Conservation (phyloP, 1,140 invertebrate species). For the Conopomorpha cramerella region DNA sequence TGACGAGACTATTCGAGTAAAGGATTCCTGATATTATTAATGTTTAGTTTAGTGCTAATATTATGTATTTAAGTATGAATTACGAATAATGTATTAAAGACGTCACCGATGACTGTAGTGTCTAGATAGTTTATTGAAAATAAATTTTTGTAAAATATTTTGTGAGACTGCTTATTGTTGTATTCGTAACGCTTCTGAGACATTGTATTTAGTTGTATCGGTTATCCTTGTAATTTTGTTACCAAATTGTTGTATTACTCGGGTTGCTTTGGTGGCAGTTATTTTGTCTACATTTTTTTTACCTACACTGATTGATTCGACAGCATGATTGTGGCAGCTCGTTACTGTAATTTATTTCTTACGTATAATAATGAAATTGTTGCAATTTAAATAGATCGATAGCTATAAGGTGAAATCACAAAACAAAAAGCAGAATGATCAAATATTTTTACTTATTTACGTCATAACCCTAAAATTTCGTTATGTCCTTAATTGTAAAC, state of each 20-base stretch:
- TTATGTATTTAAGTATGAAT: constrained; percentile 31
- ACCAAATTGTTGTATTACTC: constrained; percentile 56
- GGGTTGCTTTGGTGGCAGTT: constrained; percentile 49
- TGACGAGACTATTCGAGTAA: constrained; percentile 53
- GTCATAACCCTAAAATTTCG: constrained; percentile 51
- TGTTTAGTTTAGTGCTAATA: constrained; percentile 49
- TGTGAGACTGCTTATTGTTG: constrained; percentile 59
- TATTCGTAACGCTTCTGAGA: constrained; percentile 49
- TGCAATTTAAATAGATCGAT: no score
- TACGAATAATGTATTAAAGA: no score
- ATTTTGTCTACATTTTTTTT: no score
- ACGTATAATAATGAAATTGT: no score
- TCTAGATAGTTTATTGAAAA: constrained; percentile 53
- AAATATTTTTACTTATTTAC: constrained; percentile 59
- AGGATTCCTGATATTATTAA: constrained; percentile 55
- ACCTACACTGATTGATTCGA: no score
- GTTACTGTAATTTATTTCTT: no score
- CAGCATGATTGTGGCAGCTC: constrained; percentile 4
- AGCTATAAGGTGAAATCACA: no score
- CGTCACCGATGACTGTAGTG: constrained; percentile 47
- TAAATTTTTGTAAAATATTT: constrained; percentile 56
- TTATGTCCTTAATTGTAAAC: constrained; percentile 57
- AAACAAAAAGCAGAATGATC: constrained; percentile 34
- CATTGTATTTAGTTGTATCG: constrained; percentile 31
- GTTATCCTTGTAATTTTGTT: constrained; percentile 57